These are phyloP conservation scores for Luperina testacea DNA, from an alignment of 2,888 invertebrate species.

Conservation along the genomic window DNA sequence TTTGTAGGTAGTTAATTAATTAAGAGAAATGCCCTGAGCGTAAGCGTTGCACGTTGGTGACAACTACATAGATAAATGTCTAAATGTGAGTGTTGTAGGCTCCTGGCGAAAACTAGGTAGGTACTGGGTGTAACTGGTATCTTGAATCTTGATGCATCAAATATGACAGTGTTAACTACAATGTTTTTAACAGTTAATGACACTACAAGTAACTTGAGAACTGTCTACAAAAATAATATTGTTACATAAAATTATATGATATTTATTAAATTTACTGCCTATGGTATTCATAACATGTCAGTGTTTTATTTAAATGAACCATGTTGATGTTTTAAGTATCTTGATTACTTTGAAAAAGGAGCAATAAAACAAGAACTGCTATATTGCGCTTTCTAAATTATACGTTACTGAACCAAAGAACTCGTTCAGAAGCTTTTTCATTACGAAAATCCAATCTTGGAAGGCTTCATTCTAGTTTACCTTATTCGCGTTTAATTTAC, in stretches of 20 bases:
- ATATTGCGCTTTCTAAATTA: conserved; percentile 6
- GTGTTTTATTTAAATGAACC: background rate
- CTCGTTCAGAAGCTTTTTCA: conserved; percentile 33
- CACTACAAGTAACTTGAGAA: background rate
- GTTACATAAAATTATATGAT: background rate
- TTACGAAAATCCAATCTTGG: conserved; percentile 55
- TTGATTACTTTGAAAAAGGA: background rate
- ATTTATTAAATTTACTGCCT: conserved; percentile 5
- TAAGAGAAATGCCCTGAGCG: conserved; percentile 15
- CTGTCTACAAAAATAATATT: background rate
- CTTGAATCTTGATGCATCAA: background rate
- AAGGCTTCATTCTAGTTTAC: conserved; percentile 64
- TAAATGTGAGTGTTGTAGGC: background rate
- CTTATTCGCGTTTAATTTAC: conserved; percentile 53
- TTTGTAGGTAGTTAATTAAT: background rate
- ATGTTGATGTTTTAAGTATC: background rate
- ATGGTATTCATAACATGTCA: background rate
- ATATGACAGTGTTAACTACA: background rate
- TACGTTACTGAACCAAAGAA: conserved; percentile 37
- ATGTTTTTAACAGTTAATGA: background rate
- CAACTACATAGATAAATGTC: conserved; percentile 8
- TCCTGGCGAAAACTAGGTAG: background rate
- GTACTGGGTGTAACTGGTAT: background rate
- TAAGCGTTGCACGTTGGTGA: background rate
- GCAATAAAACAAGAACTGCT: background rate